A percentile compares a stretch with the other conserved stretches of the same genome.
Conservation (phyloP, 2,797 vertebrate genomes). For the Hypotaenidia okinawae region DNA sequence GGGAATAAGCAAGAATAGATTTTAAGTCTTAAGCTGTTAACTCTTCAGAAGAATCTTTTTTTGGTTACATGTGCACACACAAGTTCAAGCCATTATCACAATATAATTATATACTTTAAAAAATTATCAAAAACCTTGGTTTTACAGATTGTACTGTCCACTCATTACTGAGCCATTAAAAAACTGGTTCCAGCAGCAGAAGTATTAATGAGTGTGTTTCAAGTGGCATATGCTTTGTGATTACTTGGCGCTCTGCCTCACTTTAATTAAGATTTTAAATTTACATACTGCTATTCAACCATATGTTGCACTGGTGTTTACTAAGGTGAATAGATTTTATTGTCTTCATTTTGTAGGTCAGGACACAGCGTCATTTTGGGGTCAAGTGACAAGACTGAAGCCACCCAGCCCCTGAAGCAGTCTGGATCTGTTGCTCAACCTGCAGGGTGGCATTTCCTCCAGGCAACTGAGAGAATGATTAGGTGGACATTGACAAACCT, state of each 20-base stretch:
- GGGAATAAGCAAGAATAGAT: not conserved
- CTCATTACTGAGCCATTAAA: slow-evolving; percentile 12
- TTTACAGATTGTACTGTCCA: not conserved
- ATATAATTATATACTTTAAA: not conserved
- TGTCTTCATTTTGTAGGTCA: slow-evolving; percentile 14
- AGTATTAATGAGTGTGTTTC: slow-evolving; percentile 3
- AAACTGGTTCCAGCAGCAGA: slow-evolving; percentile 8
- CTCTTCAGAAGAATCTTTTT: not conserved
- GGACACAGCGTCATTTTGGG: not conserved
- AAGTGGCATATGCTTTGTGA: not conserved
- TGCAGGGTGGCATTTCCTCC: not conserved
- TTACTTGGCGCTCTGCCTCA: not conserved
- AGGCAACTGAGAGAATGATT: not conserved
- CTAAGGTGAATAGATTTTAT: slow-evolving; percentile 10
- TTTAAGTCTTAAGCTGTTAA: not conserved
- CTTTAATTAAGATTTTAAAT: slow-evolving; percentile 37
- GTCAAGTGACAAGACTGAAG: slow-evolving; percentile 6
- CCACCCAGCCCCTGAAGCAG: not conserved
- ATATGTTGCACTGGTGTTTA: not conserved
- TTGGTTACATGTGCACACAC: not conserved
- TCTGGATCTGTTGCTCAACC: not conserved
- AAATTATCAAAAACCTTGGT: not conserved
- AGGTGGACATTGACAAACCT: not conserved
- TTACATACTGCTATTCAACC: not conserved
- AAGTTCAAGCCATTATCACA: not conserved